Conservation (phyloP, 2,113 vertebrate species). For the Percopsis transmontana region DNA sequence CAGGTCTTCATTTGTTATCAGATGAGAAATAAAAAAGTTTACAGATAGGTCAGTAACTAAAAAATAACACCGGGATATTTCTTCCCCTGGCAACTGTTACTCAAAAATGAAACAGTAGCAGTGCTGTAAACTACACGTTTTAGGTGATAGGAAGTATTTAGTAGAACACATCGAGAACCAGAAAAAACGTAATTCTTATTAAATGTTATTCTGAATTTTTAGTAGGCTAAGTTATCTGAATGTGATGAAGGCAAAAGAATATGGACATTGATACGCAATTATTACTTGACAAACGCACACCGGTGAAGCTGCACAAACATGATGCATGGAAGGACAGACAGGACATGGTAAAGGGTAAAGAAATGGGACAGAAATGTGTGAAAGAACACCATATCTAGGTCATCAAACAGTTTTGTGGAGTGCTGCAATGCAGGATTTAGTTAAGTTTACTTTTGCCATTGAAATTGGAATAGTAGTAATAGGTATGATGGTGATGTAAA, state of each 20-base stretch:
- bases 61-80: neutral
- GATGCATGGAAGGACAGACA: conserved; percentile 42
- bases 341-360: conserved; percentile 38
- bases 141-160: too few relatives aligned
- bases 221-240: neutral
- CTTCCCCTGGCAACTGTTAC: neutral
- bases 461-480: neutral
- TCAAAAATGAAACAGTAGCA: neutral
- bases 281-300: conserved; percentile 14
- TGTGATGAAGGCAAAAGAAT: conserved; percentile 4
- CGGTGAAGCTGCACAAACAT: conserved; percentile 29
- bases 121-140: too few relatives aligned
- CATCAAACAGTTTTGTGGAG: neutral
- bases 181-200: too few relatives aligned
- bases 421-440: neutral
- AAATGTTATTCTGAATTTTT: too few relatives aligned
- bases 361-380: neutral
- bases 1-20: neutral
- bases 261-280: too few relatives aligned
- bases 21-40: neutral
- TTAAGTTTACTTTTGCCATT: neutral
- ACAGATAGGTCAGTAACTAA: conserved; percentile 1
- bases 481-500: neutral
- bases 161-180: too few relatives aligned
- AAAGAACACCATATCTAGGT: neutral